These are phyloP conservation scores for Channa argus DNA, from an alignment of 2,113 vertebrate species.

Conservation along the genomic window DNA sequence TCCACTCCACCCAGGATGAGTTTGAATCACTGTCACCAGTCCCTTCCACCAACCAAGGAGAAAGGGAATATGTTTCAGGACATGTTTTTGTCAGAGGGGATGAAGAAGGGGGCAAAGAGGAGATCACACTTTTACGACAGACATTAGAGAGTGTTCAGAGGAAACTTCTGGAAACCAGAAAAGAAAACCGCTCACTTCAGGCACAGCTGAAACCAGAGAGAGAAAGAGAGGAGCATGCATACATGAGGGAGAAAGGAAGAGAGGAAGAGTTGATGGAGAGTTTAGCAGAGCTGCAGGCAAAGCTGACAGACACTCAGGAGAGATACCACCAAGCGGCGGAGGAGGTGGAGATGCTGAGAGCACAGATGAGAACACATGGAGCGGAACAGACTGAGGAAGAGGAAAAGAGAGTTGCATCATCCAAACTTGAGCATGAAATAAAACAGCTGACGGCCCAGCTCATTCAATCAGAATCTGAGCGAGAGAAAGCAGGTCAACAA, in stretches of 20 bases:
- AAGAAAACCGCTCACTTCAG: slow-evolving; percentile 83
- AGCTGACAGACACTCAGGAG: slow-evolving; percentile 86
- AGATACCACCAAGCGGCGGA: slow-evolving; percentile 85
- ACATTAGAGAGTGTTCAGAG: slow-evolving; percentile 84
- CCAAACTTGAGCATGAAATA: slow-evolving; percentile 81
- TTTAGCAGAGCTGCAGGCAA: slow-evolving; percentile 86
- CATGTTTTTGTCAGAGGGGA: slow-evolving; percentile 22
- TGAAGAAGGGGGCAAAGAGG: slow-evolving; percentile 70
- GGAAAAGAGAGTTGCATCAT: slow-evolving; percentile 63
- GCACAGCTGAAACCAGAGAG: slow-evolving; percentile 80
- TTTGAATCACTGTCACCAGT: slow-evolving; percentile 70
- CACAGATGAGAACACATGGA: slow-evolving; percentile 69
- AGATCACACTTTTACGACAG: slow-evolving; percentile 84
- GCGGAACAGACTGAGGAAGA: slow-evolving; percentile 68
- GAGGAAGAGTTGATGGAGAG: slow-evolving; percentile 85
- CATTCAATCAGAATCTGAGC: slow-evolving; percentile 79
- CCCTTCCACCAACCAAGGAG: slow-evolving; percentile 1
- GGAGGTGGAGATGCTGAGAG: slow-evolving; percentile 84
- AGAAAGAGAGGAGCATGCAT: slow-evolving; percentile 52
- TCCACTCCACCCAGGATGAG: slow-evolving; percentile 86
- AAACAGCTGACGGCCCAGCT: slow-evolving; percentile 85
- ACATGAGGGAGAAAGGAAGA: slow-evolving; percentile 55
- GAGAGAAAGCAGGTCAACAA: slow-evolving; percentile 79
- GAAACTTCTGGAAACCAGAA: slow-evolving; percentile 85
- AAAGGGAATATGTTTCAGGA: slow-evolving; percentile 29